Base-by-base conservation (phyloP, 92 coral and sea anemone genomes). In the Epizoanthus stellaris region DNA sequence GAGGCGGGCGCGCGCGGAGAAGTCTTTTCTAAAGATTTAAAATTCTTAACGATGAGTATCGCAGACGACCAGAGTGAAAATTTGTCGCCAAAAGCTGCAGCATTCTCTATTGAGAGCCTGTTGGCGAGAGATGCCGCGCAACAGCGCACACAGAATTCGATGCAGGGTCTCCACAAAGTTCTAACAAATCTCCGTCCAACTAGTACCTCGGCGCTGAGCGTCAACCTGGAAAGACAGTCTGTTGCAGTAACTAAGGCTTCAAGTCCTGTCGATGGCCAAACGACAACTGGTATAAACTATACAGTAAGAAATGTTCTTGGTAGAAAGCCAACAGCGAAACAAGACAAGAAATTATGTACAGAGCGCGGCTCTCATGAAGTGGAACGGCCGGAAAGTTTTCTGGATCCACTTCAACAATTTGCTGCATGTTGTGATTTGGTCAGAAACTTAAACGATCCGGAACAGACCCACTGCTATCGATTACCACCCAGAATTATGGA, bases 21-120 rank as follows among this genome's bases (percentile, higher is more conserved):
- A 38, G 63, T 3, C 20, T 69, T 81, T 30, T 30, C 2, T 30
- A 0, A 30, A 30, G 36, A 30, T 30, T 30, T 21, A 2, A 5
- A 1, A 7, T 40, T 14, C 13, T 36, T 47, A 47, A 58, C 65
- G 30, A 89, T 89, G 92, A 64, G 40, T 84, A n/a, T 64, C 64
- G 57, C 58, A 42, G 81, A 47, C 34, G 87, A 81, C 39, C 77
- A 38, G 39, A n/a, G 57, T 17, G 93, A 90, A 60, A 80, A 89
- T 12, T 75, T 94, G 67, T 94, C 98, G 16, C 94, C 98, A 0
- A 92, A 85, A 63, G 98, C 98, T 40, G 98, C 92, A 23, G 98
- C 98, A 3, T 94, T 94, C 73, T 91, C 98, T 19, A 94, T 94
- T 75, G 93, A 91, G 34, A 94, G 85, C 64, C 81, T 94, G 72